phyloP scores from a whole-genome alignment of 2,888 invertebrate genomes.

The Eupsilia transversa region DNA sequence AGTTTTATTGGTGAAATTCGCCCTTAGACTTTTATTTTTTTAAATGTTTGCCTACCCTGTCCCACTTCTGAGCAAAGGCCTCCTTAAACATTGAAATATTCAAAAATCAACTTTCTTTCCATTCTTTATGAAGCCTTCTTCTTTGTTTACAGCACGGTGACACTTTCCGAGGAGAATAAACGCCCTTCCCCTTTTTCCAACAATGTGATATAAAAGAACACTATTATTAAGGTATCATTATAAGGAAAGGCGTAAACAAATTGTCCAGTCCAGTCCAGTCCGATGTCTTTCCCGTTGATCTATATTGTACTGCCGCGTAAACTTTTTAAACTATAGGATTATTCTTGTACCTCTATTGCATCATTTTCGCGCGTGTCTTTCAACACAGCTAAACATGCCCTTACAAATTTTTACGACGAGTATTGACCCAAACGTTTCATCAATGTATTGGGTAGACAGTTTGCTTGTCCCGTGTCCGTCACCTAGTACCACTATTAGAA shows the following conservation, averaged over 20 bases:
- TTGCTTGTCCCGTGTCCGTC: slow-evolving; percentile 36
- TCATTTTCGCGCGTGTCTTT: slow-evolving; percentile 8
- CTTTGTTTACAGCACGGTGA: neutral
- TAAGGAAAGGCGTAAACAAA: neutral
- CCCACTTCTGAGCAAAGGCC: too few species aligned
- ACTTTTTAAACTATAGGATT: neutral
- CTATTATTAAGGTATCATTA: too few species aligned
- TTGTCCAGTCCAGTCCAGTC: neutral
- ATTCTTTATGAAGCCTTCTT: too few species aligned
- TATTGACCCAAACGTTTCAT: slow-evolving; percentile 50
- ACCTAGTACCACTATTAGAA: slow-evolving; percentile 47
- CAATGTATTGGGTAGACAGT: slow-evolving; percentile 42
- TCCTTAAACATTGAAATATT: neutral
- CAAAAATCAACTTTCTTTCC: neutral
- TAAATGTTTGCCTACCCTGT: too few species aligned
- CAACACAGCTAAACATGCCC: slow-evolving; percentile 30
- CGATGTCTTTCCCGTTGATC: too few species aligned
- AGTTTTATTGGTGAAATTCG: too few species aligned
- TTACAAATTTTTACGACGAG: slow-evolving; percentile 44
- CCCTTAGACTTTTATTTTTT: too few species aligned
- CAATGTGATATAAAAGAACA: neutral
- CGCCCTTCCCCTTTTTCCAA: rapidly evolving
- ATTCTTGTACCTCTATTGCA: slow-evolving; percentile 19
- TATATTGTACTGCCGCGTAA: neutral
- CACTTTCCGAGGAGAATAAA: neutral